Base-by-base conservation (phyloP, 2,797 vertebrate species). In the Etheostoma nigrum region DNA sequence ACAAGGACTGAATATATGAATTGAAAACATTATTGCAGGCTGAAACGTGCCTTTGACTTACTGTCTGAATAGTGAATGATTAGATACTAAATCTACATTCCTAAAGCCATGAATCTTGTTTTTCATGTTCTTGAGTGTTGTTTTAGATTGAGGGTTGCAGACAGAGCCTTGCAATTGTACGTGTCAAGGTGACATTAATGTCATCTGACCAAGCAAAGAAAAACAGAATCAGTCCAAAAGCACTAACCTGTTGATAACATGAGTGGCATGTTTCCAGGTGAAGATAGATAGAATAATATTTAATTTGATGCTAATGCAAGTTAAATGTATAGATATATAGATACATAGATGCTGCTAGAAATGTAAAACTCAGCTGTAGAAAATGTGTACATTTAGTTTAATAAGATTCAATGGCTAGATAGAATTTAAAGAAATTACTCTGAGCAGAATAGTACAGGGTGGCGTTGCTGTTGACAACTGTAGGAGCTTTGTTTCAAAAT, bases 401-500 rank as follows among this genome's bases (percentile, higher is more conserved):
- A 47, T 4, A 21, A 44, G n/a, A 49, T 11, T 49, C 0, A 2
- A 23, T 4, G 10, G 42, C 11, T 13, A 30, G 21, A 18, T n/a
- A 36, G 47, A n/a, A 15, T 3, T 30, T 11, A 40, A n/a, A 36
- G n/a, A 55, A 44, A 36, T 14, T 2, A 14, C 47, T 42, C 13
- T 51, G 42, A 57, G 51, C 6, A 13, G 23, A 59, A 52, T 0
- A 10, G 21, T 7, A 7, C 23, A 25, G 2, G 1, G n/a, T 33
- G 15, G 12, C 40, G 21, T 42, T 53, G 45, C 30, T 65, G 61
- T 16, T 65, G 52, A 49, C 15, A 19, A 4, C 14, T 14, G 19
- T 10, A 33, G 23, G 23, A 44, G 36, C 13, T 45, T 60, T n/a
- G 9, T 47, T 59, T 51, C 44, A 79, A 59, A 52, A 25, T 63